Percentiles rank a stretch among this genome's conserved stretches.
phyloP scores from a whole-genome alignment of 37 sponge, comb jelly and placozoan species.

The Chondrosia reniformis region DNA sequence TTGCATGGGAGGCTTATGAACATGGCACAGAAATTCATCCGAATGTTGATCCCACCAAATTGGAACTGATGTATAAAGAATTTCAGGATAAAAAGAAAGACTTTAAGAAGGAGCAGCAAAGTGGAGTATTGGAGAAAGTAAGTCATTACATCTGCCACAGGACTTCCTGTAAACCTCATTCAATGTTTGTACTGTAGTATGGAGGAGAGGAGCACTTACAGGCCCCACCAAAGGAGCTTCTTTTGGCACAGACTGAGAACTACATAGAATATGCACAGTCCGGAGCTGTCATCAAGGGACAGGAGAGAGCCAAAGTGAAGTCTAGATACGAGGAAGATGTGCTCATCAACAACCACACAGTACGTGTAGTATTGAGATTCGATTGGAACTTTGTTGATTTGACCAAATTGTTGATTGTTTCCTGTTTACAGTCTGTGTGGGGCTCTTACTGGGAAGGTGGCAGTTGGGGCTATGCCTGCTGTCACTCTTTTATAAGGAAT shows the following conservation, averaged over 20 bases:
- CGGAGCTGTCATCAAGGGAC: slow-evolving; percentile 86
- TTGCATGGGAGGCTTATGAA: slow-evolving; percentile 97
- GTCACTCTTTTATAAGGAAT: slow-evolving; percentile 79
- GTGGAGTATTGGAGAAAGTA: slow-evolving; percentile 67
- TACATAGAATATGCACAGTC: slow-evolving; percentile 94
- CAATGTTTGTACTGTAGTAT: slow-evolving; percentile 32
- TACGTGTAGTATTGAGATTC: slow-evolving; percentile 13
- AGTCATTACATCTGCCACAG: neutral
- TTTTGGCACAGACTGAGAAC: slow-evolving; percentile 90
- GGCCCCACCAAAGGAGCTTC: slow-evolving; percentile 89
- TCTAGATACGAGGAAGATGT: slow-evolving; percentile 95
- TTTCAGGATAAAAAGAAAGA: slow-evolving; percentile 77
- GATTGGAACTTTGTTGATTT: neutral
- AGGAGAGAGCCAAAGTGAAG: slow-evolving; percentile 91
- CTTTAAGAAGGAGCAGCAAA: slow-evolving; percentile 75
- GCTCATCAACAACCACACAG: slow-evolving; percentile 85
- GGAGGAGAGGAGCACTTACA: slow-evolving; percentile 96
- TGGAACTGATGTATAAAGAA: slow-evolving; percentile 87
- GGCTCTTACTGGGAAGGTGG: slow-evolving; percentile 94
- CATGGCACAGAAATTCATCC: slow-evolving; percentile 92
- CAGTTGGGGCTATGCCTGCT: slow-evolving; percentile 94
- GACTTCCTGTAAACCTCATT: neutral
- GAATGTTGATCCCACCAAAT: slow-evolving; percentile 95
- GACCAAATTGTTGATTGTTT: neutral
- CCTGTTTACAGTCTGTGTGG: slow-evolving; percentile 76